Percentiles rank a stretch among this genome's conserved stretches.
Evolutionary conservation across 2,888 invertebrate genomes (phyloP).

Genomic region (Mythimna lalbum): DNA sequence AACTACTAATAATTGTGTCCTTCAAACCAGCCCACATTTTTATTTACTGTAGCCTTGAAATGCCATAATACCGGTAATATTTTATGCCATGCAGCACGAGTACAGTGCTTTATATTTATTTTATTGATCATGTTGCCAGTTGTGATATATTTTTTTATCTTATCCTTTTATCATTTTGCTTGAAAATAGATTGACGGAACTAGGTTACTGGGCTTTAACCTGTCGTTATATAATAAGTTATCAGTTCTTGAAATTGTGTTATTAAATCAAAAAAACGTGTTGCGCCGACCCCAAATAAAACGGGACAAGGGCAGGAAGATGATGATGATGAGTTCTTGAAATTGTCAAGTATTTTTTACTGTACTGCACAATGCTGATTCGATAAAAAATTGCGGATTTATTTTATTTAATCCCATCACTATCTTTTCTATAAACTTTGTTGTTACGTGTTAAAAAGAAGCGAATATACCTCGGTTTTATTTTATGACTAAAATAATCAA

Average conservation of each 20-base stretch:
- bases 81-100: slow-evolving; percentile 22
- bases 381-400: not conserved
- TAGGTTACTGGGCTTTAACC: slow-evolving; percentile 61
- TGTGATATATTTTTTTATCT: slow-evolving; percentile 49
- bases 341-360: slow-evolving; percentile 14
- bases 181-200: slow-evolving; percentile 59
- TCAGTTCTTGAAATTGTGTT: slow-evolving; percentile 40
- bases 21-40: slow-evolving; percentile 28
- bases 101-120: slow-evolving; percentile 38
- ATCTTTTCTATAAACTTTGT: not conserved
- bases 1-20: slow-evolving; percentile 32
- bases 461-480: slow-evolving; percentile 20
- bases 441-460: slow-evolving; percentile 11
- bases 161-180: slow-evolving; percentile 54
- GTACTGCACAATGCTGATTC: not conserved
- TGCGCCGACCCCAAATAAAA: no score
- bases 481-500: slow-evolving; percentile 42
- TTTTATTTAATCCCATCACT: not conserved
- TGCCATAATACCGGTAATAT: slow-evolving; percentile 1
- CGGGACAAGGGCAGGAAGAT: no score
- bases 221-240: slow-evolving; percentile 57
- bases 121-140: slow-evolving; percentile 29
- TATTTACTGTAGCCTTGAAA: slow-evolving; percentile 41
- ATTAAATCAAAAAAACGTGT: no score
- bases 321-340: slow-evolving; percentile 37